A percentile compares a stretch with the other conserved stretches of the same genome.
Conservation (phyloP, 2,113 vertebrate species). For the Arenaria interpres region DNA sequence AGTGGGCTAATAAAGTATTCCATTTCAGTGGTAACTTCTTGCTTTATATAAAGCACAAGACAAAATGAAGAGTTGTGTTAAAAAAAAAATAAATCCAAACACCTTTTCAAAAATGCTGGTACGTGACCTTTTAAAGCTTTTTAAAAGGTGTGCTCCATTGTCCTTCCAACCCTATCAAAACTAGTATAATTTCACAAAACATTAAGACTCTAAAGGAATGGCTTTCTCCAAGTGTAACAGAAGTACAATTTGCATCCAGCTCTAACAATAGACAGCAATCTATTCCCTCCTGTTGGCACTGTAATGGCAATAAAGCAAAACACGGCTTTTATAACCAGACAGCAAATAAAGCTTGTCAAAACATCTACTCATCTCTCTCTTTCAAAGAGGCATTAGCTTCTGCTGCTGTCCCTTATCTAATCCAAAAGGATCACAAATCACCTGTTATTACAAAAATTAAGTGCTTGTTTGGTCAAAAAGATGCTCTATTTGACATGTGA, state of each 20-base stretch:
- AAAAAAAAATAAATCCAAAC: not conserved
- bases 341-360: not conserved
- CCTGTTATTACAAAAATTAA: not conserved
- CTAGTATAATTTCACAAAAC: not conserved
- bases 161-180: not conserved
- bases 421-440: not conserved
- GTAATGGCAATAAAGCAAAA: not conserved
- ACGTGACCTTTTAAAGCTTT: not conserved
- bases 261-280: not conserved
- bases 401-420: not conserved
- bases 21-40: not conserved
- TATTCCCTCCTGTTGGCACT: not conserved
- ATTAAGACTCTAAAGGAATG: not conserved
- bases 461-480: not conserved
- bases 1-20: not conserved
- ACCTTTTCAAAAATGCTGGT: not conserved
- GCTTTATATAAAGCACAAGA: not conserved
- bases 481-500: not conserved
- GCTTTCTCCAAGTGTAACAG: not conserved
- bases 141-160: not conserved
- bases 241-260: not conserved
- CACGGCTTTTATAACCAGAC: not conserved
- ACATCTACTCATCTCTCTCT: not conserved
- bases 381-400: not conserved
- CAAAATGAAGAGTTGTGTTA: not conserved